These are phyloP conservation scores for Scaeva pyrastri DNA, from an alignment of 2,888 invertebrate species.

Conservation along the genomic window DNA sequence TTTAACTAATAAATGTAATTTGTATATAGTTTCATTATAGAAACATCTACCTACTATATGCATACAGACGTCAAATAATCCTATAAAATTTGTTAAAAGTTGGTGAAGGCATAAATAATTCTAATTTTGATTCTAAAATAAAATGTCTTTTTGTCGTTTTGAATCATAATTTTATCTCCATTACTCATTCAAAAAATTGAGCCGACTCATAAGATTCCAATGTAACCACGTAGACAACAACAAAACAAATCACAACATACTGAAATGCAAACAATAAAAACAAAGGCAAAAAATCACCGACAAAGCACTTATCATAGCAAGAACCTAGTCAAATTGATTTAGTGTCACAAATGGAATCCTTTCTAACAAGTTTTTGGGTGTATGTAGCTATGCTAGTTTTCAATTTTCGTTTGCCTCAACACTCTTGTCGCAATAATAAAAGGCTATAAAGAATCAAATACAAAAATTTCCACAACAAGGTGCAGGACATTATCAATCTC, in stretches of 20 bases:
- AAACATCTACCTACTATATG: too few relatives aligned
- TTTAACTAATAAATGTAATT: too few relatives aligned
- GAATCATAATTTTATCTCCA: too few relatives aligned
- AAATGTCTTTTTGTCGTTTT: too few relatives aligned
- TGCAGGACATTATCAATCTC: constrained; percentile 33
- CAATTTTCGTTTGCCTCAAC: constrained; percentile 20
- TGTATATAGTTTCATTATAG: too few relatives aligned
- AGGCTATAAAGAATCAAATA: constrained; percentile 2
- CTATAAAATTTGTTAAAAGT: too few relatives aligned
- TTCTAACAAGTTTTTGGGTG: constrained; percentile 1
- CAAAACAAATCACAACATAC: not conserved
- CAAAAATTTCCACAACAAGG: constrained; percentile 6
- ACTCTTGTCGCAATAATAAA: constrained; percentile 19
- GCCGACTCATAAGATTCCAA: too few relatives aligned
- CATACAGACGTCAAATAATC: too few relatives aligned
- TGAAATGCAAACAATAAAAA: not conserved
- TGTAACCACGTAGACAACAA: not conserved
- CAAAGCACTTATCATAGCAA: constrained; percentile 12
- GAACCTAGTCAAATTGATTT: constrained; percentile 25
- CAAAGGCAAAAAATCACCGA: not conserved
- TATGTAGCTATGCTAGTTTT: not conserved
- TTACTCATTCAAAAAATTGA: too few relatives aligned
- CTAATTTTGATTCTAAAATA: too few relatives aligned
- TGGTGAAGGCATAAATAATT: too few relatives aligned
- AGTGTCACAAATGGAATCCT: constrained; percentile 11